Conservation (phyloP, 2,888 invertebrate species). For the Norana najaformis region DNA sequence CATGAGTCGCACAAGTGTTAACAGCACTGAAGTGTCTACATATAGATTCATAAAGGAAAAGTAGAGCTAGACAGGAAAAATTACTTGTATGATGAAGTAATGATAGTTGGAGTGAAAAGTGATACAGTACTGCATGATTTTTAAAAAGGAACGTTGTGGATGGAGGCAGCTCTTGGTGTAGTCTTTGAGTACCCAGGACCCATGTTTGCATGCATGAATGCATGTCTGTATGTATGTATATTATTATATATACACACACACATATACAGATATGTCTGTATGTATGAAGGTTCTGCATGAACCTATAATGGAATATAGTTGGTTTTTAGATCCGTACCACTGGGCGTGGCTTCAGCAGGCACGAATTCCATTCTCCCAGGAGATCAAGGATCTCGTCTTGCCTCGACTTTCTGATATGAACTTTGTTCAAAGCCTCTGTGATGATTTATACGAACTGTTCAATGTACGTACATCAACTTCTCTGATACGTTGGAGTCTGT, state of each 20-base stretch:
- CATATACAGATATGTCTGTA: not conserved
- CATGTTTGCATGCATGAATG: too few species aligned
- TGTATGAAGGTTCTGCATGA: not conserved
- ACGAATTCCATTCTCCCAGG: slow-evolving; percentile 89
- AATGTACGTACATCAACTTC: slow-evolving; percentile 68
- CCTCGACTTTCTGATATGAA: slow-evolving; percentile 93
- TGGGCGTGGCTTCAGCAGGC: slow-evolving; percentile 99
- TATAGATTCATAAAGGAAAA: too few species aligned
- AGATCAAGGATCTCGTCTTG: slow-evolving; percentile 86
- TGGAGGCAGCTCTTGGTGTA: too few species aligned
- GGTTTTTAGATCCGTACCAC: slow-evolving; percentile 85
- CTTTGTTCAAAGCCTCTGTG: slow-evolving; percentile 91
- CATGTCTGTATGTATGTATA: too few species aligned
- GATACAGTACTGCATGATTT: too few species aligned
- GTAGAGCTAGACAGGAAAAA: too few species aligned
- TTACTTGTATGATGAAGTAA: too few species aligned
- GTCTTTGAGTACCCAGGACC: too few species aligned
- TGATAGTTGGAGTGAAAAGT: too few species aligned
- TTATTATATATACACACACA: not conserved
- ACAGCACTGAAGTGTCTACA: too few species aligned
- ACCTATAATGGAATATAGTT: not conserved
- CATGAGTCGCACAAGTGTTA: too few species aligned
- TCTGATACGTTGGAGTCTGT: not conserved
- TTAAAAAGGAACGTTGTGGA: too few species aligned
- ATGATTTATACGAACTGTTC: slow-evolving; percentile 81